Percentiles rank a stretch among this genome's conserved stretches.
phyloP scores from a whole-genome alignment of 2,797 vertebrate genomes.

The Chaetophractus vellerosus region DNA sequence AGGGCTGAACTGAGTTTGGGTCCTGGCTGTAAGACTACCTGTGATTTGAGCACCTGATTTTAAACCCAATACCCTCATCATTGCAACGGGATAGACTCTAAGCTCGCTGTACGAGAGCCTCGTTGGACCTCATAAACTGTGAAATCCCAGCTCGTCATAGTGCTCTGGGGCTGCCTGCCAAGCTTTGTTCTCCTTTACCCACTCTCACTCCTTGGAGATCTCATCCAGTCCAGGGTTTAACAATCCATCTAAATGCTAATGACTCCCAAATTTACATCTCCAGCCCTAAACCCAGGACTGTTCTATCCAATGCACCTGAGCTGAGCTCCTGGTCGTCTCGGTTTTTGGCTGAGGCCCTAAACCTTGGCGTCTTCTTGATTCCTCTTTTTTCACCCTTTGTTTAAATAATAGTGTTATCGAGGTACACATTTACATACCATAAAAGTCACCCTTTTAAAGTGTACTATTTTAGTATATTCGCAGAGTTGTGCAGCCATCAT shows the following conservation, averaged over 20 bases:
- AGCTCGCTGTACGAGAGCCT: background rate
- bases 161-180: background rate
- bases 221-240: background rate
- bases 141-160: background rate
- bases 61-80: background rate
- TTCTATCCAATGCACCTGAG: background rate
- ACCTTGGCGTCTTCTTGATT: background rate
- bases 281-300: background rate
- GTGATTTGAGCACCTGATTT: background rate
- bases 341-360: background rate
- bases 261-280: background rate
- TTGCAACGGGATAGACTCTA: background rate
- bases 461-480: background rate
- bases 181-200: background rate
- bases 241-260: slow-evolving; percentile 62
- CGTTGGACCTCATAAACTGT: too few relatives aligned
- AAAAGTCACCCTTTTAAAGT: background rate
- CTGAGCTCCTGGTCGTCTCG: background rate
- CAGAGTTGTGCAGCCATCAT: background rate
- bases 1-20: background rate
- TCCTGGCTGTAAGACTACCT: background rate
- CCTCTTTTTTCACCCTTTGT: background rate
- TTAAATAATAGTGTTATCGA: background rate
- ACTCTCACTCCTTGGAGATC: background rate
- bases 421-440: background rate